phyloP scores from a whole-genome alignment of 2,888 invertebrate species.

The Oxytorus armatus region DNA sequence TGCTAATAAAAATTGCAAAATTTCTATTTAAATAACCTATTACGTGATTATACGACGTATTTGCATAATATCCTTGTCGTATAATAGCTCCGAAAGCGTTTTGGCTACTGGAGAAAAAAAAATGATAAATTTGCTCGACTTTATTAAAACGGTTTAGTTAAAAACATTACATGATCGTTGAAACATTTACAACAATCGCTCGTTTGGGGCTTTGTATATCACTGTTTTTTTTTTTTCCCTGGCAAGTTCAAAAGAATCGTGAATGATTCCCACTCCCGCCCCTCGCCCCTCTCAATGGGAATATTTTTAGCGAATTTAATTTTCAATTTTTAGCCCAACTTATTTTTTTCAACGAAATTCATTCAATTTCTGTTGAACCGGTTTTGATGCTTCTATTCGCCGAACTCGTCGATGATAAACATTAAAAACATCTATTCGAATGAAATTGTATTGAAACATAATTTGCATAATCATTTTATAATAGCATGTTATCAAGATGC shows the following conservation, averaged over 20 bases:
- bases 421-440: conserved; percentile 20
- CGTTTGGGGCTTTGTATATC: no score
- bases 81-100: background rate
- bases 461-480: conserved; percentile 36
- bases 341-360: background rate
- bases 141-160: background rate
- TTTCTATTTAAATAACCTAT: conserved; percentile 61
- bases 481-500: conserved; percentile 26
- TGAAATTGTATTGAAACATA: conserved; percentile 8
- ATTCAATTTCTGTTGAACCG: background rate
- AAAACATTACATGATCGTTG: no score
- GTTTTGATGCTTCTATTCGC: background rate
- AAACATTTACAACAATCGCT: no score
- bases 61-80: conserved; percentile 49
- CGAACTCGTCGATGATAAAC: background rate
- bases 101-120: background rate
- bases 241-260: no score
- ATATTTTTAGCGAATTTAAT: no score
- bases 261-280: no score
- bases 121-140: conserved; percentile 9
- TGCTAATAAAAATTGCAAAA: conserved; percentile 64
- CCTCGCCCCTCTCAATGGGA: no score
- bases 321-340: no score
- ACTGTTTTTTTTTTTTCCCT: no score
- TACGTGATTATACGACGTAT: conserved; percentile 43